Percentiles rank a stretch among this genome's conserved stretches.
Conservation (phyloP, 2,797 vertebrate species). For the Holocentrus rufus region DNA sequence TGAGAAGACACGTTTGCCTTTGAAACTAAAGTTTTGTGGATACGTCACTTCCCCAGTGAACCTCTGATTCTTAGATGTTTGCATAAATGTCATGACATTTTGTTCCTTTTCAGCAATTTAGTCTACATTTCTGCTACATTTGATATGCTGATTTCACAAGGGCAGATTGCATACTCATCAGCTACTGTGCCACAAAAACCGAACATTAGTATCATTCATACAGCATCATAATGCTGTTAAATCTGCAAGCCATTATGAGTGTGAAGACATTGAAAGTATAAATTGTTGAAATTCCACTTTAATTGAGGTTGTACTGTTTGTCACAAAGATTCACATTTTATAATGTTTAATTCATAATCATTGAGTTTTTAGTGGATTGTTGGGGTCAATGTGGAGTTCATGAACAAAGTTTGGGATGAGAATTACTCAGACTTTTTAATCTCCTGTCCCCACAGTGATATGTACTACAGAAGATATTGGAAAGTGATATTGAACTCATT, state of each 20-base stretch:
- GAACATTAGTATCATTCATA: too few relatives aligned
- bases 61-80: too few relatives aligned
- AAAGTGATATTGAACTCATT: too few relatives aligned
- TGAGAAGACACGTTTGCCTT: too few relatives aligned
- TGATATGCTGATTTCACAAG: too few relatives aligned
- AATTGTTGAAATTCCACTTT: background rate
- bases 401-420: background rate
- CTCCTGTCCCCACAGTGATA: background rate
- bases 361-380: background rate
- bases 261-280: background rate
- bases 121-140: too few relatives aligned
- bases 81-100: background rate
- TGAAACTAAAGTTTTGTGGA: background rate
- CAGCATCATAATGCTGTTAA: background rate
- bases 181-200: too few relatives aligned
- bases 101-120: background rate
- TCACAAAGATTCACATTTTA: background rate
- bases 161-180: too few relatives aligned
- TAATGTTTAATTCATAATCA: background rate
- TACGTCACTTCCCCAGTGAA: constrained; percentile 2
- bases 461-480: too few relatives aligned
- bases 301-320: background rate
- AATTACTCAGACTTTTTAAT: background rate
- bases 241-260: background rate
- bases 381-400: background rate